Conservation (phyloP, 2,113 vertebrate genomes). For the Castor canadensis region DNA sequence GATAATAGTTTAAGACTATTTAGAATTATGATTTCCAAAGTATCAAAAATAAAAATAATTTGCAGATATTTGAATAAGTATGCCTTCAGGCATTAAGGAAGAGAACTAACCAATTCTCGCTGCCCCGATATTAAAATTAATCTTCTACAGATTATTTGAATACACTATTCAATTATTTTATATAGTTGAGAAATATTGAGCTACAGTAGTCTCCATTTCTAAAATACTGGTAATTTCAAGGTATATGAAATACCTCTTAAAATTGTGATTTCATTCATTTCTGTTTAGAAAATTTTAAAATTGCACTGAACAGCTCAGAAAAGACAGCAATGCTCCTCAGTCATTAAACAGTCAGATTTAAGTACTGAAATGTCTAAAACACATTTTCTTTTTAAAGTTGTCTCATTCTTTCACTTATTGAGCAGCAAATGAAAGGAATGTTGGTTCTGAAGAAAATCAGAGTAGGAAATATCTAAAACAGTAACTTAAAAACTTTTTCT, state of each 20-base stretch:
- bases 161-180: background rate
- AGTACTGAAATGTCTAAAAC: background rate
- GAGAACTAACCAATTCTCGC: background rate
- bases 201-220: background rate
- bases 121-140: background rate
- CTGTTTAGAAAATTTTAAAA: background rate
- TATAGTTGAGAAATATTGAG: background rate
- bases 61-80: background rate
- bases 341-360: background rate
- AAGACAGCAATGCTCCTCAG: background rate
- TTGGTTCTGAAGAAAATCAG: background rate
- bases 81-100: background rate
- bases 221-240: conserved; percentile 10
- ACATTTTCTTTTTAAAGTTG: background rate
- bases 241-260: background rate
- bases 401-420: background rate
- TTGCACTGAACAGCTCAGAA: no score
- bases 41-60: background rate
- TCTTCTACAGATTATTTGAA: conserved; percentile 16
- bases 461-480: background rate
- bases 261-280: conserved; percentile 4
- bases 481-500: background rate
- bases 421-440: background rate
- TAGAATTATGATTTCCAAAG: background rate
- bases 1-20: background rate